Evolutionary conservation across 2,113 vertebrate genomes (phyloP).

Genomic region (Pomatostomus ruficeps): DNA sequence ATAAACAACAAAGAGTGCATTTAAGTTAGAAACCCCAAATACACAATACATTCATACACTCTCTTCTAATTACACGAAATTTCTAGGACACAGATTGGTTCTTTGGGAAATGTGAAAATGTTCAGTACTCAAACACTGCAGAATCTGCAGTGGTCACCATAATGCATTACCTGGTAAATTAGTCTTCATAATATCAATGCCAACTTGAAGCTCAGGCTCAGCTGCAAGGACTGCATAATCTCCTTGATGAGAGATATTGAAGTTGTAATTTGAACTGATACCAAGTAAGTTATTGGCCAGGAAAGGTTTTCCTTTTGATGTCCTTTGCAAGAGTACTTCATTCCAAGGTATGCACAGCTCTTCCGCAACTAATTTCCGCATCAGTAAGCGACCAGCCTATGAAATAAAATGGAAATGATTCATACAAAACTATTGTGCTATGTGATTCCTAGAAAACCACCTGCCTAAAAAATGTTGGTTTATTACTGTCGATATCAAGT

Average conservation of each 20-base stretch:
- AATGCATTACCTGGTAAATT: slow-evolving; percentile 81
- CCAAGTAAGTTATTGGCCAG: slow-evolving; percentile 67
- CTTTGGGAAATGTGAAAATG: neutral
- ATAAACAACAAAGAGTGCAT: neutral
- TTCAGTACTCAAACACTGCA: neutral
- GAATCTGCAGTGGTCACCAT: neutral
- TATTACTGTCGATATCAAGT: neutral
- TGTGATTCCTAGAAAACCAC: neutral
- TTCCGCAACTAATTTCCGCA: slow-evolving; percentile 88
- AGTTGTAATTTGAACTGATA: slow-evolving; percentile 74
- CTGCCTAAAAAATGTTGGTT: neutral
- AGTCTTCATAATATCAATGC: slow-evolving; percentile 94
- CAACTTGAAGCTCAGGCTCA: slow-evolving; percentile 84
- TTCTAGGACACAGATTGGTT: neutral
- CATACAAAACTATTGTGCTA: neutral
- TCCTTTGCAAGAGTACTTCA: slow-evolving; percentile 82
- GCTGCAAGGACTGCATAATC: slow-evolving; percentile 92
- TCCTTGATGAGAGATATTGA: slow-evolving; percentile 95
- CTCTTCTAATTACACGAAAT: neutral
- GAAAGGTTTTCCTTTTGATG: slow-evolving; percentile 89
- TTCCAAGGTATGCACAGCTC: slow-evolving; percentile 87
- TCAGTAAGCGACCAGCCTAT: slow-evolving; percentile 89
- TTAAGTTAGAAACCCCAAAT: neutral
- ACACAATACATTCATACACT: neutral
- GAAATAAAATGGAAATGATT: neutral